Evolutionary conservation across 37 sponge, comb jelly and placozoan species (phyloP), one percentile per base, ranked within the genome.

Genomic region (Mnemiopsis leidyi): DNA sequence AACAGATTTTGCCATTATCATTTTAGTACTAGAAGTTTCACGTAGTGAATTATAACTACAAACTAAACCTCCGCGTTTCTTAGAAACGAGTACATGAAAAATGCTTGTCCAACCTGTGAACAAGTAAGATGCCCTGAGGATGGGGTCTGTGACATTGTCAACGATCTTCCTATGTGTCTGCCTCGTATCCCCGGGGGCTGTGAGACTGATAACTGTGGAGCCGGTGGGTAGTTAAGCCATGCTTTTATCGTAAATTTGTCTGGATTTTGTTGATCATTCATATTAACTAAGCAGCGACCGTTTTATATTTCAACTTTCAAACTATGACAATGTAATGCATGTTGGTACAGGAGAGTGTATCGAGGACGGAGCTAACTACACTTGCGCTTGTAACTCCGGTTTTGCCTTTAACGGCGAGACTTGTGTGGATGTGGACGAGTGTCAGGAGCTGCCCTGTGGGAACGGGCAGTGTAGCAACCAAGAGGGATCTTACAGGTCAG

Each of bases 301-400:
- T 48, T 18, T 13, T 48, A 48, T 48, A 48, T 48, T 48, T 18
- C 13, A 48, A 18, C 61, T 5, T 18, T 5, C 13, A 48, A 48
- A 48, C 61, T 48, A 18, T 48, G 61, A 48, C 13, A n/a, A n/a
- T n/a, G n/a, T n/a, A n/a, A n/a, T n/a, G n/a, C n/a, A n/a, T n/a
- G n/a, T n/a, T n/a, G n/a, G n/a, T n/a, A n/a, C 61, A 71, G 75
- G 75, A 71, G n/a, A 5, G n/a, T 71, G 75, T 25, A 18, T 71
- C 3, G 75, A 71, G 20, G 30, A 71, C 30, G 75, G 75, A 71
- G 3, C 75, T 5, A n/a, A 71, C 61, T 85, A 32, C 61, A 39
- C 40, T 0, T 85, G 90, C 61, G 30, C n/a, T 0, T 85, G 90
- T 85, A n/a, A 85, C 61, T 20, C 25, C 0, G 90, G 90, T 13